phyloP scores from a whole-genome alignment of 2,797 vertebrate species.

The Enoplosus armatus region DNA sequence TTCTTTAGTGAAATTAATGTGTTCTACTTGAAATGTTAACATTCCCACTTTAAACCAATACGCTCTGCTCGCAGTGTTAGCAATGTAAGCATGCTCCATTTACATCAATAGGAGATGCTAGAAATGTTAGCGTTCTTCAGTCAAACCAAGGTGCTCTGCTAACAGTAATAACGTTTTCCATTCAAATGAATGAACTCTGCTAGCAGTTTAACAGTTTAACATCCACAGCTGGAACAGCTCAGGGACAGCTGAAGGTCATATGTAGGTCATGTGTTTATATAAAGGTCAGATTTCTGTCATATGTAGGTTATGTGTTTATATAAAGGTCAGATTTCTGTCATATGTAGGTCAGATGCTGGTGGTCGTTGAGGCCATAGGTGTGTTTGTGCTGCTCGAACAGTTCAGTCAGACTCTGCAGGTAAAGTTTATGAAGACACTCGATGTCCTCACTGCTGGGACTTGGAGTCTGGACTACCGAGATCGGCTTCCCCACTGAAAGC shows the following conservation, averaged over 20 bases:
- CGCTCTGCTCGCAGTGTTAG: not conserved
- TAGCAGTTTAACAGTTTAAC: not conserved
- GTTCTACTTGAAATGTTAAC: no score
- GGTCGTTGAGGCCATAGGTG: conserved; percentile 69
- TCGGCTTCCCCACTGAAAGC: conserved; percentile 85
- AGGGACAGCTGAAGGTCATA: not conserved
- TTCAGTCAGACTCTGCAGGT: conserved; percentile 79
- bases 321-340: no score
- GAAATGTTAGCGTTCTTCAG: not conserved
- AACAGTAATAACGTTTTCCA: not conserved
- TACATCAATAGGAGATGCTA: not conserved
- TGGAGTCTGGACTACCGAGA: conserved; percentile 69
- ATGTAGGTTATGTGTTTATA: not conserved
- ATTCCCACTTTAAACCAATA: not conserved
- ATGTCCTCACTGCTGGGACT: conserved; percentile 83
- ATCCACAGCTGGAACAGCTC: not conserved
- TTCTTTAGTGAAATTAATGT: no score
- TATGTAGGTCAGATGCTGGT: conserved; percentile 80
- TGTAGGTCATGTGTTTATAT: not conserved
- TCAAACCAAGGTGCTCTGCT: no score
- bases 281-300: no score
- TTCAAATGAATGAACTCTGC: not conserved
- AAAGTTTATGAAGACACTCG: conserved; percentile 76
- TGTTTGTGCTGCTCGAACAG: conserved; percentile 86
- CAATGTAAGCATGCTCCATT: not conserved